These are phyloP conservation scores for Epinotia bilunana DNA, from an alignment of 2,888 invertebrate genomes.

Conservation along the genomic window DNA sequence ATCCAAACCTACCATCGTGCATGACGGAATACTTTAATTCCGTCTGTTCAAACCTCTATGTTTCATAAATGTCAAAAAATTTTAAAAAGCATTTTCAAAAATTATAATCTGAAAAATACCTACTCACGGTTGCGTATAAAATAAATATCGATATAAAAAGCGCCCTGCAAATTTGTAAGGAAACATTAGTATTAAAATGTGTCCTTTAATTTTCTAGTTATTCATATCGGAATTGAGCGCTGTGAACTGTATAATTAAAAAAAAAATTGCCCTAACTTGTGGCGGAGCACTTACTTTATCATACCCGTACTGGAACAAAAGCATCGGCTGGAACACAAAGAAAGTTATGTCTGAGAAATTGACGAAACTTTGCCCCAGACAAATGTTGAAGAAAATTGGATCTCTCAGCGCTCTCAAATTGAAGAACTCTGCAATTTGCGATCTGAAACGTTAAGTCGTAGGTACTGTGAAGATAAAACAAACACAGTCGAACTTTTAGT, in stretches of 20 bases:
- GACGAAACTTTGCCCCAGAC: constrained; percentile 85
- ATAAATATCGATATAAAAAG: neutral
- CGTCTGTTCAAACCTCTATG: too few species aligned
- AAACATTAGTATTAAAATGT: neutral
- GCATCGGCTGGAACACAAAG: constrained; percentile 85
- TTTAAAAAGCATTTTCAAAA: too few species aligned
- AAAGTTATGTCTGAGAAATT: constrained; percentile 87
- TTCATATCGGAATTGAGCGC: neutral
- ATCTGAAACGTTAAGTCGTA: constrained; percentile 55
- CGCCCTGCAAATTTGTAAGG: neutral
- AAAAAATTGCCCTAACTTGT: constrained; percentile 16
- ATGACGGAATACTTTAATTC: too few species aligned
- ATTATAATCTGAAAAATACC: too few species aligned
- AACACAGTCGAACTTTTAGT: neutral
- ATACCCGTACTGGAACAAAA: constrained; percentile 84
- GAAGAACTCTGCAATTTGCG: constrained; percentile 65
- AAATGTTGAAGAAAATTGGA: constrained; percentile 83
- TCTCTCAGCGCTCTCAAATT: constrained; percentile 81
- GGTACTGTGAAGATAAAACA: neutral
- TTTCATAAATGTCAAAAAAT: too few species aligned
- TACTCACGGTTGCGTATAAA: too few species aligned
- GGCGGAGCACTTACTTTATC: constrained; percentile 59
- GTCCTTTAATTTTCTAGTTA: neutral
- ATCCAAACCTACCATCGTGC: too few species aligned
- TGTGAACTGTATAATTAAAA: neutral